phyloP scores from a whole-genome alignment of 2,797 vertebrate species.

The Notolabrus celidotus region DNA sequence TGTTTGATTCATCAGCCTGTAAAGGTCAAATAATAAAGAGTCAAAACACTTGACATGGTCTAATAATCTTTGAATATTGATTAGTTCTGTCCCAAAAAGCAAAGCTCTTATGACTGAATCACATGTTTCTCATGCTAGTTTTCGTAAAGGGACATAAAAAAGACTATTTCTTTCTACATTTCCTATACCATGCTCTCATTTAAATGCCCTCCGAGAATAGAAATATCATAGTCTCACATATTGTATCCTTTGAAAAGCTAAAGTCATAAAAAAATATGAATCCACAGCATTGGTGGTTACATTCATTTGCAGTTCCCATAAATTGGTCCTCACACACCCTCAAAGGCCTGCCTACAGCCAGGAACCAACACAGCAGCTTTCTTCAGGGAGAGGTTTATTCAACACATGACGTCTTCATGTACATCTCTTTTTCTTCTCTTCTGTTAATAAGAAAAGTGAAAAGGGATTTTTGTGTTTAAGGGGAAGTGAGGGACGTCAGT shows the following conservation, averaged over 20 bases:
- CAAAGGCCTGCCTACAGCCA: conserved; percentile 31
- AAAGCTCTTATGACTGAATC: conserved; percentile 19
- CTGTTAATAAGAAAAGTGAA: conserved; percentile 2
- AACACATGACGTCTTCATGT: conserved; percentile 12
- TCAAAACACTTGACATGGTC: background rate
- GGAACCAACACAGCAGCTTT: background rate
- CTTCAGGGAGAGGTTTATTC: background rate
- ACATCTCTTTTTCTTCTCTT: background rate
- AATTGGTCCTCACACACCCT: conserved; percentile 33
- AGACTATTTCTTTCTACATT: background rate
- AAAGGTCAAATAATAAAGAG: background rate
- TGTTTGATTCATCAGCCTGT: background rate
- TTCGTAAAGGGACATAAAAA: background rate
- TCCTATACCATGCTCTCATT: background rate
- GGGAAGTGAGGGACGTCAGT: conserved; percentile 49
- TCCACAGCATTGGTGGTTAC: conserved; percentile 33
- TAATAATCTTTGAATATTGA: conserved; percentile 18
- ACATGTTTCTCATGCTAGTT: conserved; percentile 15
- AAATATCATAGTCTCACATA: conserved; percentile 52
- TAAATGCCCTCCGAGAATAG: background rate
- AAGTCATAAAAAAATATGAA: conserved; percentile 63
- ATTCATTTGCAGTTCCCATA: conserved; percentile 55
- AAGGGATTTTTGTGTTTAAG: conserved; percentile 7
- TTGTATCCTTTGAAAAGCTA: conserved; percentile 28
- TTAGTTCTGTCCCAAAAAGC: conserved; percentile 10